These are phyloP conservation scores for Creontiades dilutus DNA, from an alignment of 2,888 invertebrate species.

Conservation along the genomic window DNA sequence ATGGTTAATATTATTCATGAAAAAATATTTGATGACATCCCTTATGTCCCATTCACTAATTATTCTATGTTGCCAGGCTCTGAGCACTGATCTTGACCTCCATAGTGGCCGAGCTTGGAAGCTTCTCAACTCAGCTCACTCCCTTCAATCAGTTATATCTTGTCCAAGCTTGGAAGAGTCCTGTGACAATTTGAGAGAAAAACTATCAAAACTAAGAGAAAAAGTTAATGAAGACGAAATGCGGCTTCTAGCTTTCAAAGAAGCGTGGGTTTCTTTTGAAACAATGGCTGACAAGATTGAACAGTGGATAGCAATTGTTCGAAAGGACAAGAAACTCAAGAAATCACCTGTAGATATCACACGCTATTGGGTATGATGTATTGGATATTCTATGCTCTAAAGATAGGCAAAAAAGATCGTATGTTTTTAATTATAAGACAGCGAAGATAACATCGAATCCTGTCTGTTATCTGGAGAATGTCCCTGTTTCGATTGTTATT, in stretches of 20 bases:
- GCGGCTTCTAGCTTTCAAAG: conserved; percentile 86
- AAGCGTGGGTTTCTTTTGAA: conserved; percentile 88
- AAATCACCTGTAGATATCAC: conserved; percentile 85
- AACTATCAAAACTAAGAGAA: conserved; percentile 86
- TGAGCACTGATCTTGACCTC: conserved; percentile 88
- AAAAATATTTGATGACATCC: background rate
- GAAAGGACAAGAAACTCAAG: conserved; percentile 77
- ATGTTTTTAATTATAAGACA: too few species aligned
- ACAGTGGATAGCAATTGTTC: conserved; percentile 86
- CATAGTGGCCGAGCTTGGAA: conserved; percentile 89
- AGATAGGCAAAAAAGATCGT: too few species aligned
- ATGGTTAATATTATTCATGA: background rate
- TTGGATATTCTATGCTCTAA: background rate
- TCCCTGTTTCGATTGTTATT: too few species aligned
- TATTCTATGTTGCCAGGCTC: conserved; percentile 80
- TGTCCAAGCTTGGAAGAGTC: conserved; percentile 87
- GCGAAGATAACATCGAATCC: too few species aligned
- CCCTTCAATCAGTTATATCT: conserved; percentile 86
- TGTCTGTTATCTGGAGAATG: too few species aligned
- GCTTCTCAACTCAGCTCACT: conserved; percentile 85
- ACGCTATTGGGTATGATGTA: conserved; percentile 85
- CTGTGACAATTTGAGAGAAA: conserved; percentile 86
- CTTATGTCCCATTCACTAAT: conserved; percentile 1
- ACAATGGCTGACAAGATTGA: conserved; percentile 86
- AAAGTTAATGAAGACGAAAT: conserved; percentile 87